Evolutionary conservation across 2,888 invertebrate species (phyloP).

Genomic region (Phengaris arion): DNA sequence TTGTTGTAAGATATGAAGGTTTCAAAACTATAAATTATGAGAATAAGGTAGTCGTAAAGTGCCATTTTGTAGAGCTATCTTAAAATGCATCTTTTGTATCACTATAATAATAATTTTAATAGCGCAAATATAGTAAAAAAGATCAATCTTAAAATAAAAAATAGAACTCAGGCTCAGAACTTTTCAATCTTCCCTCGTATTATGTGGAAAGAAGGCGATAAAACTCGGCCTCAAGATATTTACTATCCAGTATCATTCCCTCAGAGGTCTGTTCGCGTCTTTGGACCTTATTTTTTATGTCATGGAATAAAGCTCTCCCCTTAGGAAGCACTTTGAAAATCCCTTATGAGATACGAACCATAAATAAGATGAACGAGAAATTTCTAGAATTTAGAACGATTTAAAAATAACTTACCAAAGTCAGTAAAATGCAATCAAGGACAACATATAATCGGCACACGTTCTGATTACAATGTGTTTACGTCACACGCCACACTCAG

Average conservation of each 20-base stretch:
- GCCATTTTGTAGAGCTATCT: too few species aligned
- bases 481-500: constrained; percentile 14
- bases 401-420: constrained; percentile 13
- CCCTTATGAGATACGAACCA: neutral
- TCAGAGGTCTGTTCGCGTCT: neutral
- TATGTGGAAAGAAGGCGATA: neutral
- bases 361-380: neutral
- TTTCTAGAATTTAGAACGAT: neutral
- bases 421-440: constrained; percentile 39
- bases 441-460: constrained; percentile 32
- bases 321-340: neutral
- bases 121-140: too few species aligned
- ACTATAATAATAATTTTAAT: too few species aligned
- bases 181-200: too few species aligned
- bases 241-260: neutral
- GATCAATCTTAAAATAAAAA: too few species aligned
- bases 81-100: too few species aligned
- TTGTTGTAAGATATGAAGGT: too few species aligned
- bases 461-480: constrained; percentile 14
- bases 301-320: too few species aligned
- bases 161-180: too few species aligned
- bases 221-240: neutral
- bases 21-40: too few species aligned
- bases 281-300: neutral
- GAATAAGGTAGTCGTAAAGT: too few species aligned